phyloP scores from a whole-genome alignment of 2,797 vertebrate genomes.

The Enteromius paludinosus region DNA sequence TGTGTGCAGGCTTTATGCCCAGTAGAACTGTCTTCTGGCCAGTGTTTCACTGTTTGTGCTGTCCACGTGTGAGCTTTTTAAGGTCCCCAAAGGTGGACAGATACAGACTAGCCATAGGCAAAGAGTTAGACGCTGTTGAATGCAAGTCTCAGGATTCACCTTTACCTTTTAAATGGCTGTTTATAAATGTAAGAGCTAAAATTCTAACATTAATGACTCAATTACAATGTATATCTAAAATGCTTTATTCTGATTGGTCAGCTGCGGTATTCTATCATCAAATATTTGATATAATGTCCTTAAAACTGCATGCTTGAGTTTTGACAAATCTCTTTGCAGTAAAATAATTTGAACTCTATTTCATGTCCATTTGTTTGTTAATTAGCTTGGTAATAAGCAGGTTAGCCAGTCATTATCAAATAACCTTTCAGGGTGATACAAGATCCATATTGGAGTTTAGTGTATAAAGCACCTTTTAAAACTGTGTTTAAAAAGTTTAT shows the following conservation, averaged over 20 bases:
- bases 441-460: not conserved
- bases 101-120: constrained; percentile 12
- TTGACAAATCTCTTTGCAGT: not conserved
- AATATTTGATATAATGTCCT: not conserved
- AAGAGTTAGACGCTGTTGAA: not conserved
- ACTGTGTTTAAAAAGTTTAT: not conserved
- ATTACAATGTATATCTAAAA: not conserved
- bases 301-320: not conserved
- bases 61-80: constrained; percentile 25
- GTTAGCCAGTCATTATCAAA: not conserved
- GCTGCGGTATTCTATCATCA: not conserved
- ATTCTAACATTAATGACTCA: not conserved
- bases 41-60: not conserved
- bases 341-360: not conserved
- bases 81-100: constrained; percentile 17
- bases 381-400: not conserved
- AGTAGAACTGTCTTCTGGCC: constrained; percentile 36
- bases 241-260: not conserved
- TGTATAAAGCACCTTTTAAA: not conserved
- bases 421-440: not conserved
- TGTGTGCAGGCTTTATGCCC: constrained; percentile 40
- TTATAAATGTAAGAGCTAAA: not conserved
- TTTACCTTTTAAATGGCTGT: not conserved
- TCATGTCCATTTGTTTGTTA: not conserved
- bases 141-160: not conserved